phyloP scores from a whole-genome alignment of 2,113 vertebrate species.

The Xenus cinereus region DNA sequence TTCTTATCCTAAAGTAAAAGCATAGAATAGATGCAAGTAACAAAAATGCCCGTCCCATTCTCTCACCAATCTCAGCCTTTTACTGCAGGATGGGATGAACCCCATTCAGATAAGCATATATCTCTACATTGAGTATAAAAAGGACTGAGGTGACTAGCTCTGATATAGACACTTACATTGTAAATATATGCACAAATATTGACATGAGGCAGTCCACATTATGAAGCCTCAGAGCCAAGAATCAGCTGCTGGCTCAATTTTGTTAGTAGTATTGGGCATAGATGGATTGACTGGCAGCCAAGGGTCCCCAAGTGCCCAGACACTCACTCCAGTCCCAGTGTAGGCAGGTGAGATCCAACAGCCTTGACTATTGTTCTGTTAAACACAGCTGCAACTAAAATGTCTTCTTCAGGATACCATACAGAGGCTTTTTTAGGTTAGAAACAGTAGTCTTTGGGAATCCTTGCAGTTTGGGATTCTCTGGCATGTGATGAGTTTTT shows the following conservation, averaged over 20 bases:
- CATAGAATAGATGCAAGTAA: background rate
- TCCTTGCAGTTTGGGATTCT: background rate
- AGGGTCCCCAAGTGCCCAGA: background rate
- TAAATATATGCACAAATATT: background rate
- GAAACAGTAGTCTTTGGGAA: background rate
- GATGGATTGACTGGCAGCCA: background rate
- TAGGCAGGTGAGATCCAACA: background rate
- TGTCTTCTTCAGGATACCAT: background rate
- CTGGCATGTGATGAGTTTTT: background rate
- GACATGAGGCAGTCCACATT: background rate
- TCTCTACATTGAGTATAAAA: background rate
- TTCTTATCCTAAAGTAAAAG: background rate
- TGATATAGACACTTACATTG: background rate
- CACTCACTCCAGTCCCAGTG: background rate
- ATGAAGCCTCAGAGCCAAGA: background rate
- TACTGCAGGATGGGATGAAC: background rate
- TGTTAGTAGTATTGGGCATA: background rate
- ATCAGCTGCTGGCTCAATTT: background rate
- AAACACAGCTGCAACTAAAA: background rate
- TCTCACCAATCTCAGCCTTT: background rate
- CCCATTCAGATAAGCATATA: background rate
- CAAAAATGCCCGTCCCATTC: background rate
- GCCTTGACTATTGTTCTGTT: background rate
- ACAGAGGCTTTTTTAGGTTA: background rate
- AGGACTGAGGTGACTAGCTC: background rate